A percentile compares a stretch with the other conserved stretches of the same genome.
Evolutionary conservation across 2,113 vertebrate species (phyloP).

Genomic region (Xiphorhynchus elegans): DNA sequence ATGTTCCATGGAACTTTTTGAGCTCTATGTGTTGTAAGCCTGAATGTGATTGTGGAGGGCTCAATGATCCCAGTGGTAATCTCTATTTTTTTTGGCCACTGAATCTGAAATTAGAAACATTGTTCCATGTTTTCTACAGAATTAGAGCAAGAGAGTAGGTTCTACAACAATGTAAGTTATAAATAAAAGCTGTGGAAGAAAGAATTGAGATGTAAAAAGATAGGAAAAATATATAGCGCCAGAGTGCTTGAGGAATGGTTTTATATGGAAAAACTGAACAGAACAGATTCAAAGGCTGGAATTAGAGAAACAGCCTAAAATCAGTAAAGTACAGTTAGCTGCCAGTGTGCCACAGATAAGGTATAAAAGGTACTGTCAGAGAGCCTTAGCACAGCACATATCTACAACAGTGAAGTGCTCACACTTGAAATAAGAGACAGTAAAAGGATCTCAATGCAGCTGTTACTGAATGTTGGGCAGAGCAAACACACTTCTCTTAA

Average conservation of each 20-base stretch:
- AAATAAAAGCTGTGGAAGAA: background rate
- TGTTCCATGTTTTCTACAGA: background rate
- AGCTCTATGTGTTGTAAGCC: background rate
- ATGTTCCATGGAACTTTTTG: background rate
- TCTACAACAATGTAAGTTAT: background rate
- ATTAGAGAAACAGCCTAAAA: background rate
- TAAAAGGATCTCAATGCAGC: background rate
- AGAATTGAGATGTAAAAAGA: background rate
- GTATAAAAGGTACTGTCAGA: background rate
- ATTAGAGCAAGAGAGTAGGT: background rate
- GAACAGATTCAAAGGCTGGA: background rate
- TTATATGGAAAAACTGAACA: background rate
- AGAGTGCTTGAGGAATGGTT: background rate
- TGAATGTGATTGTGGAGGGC: background rate
- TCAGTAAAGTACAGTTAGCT: background rate
- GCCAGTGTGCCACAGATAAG: background rate
- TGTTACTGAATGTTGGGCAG: background rate
- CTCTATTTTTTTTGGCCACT: background rate
- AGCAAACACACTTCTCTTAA: background rate
- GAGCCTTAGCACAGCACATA: rapidly evolving
- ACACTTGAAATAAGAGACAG: background rate
- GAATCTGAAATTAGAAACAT: background rate
- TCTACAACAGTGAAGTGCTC: background rate
- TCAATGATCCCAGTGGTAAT: background rate
- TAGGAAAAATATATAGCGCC: background rate